These are phyloP conservation scores for Hemiprocne comata DNA, from an alignment of 2,113 vertebrate species.

Conservation along the genomic window DNA sequence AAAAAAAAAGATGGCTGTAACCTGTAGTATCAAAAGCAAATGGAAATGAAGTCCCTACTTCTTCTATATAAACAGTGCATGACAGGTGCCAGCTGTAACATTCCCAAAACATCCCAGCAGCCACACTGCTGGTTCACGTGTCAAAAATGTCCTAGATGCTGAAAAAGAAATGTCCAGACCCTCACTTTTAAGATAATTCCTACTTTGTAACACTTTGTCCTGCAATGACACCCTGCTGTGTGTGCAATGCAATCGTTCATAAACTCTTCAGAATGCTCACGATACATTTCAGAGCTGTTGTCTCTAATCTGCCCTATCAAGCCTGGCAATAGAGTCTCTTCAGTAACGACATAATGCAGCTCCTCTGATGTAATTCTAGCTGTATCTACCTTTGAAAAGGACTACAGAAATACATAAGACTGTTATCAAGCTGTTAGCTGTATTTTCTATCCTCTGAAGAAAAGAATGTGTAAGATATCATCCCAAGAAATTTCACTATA, in stretches of 20 bases:
- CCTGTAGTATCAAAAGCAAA: background rate
- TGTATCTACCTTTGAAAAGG: background rate
- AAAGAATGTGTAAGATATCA: background rate
- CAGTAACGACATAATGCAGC: background rate
- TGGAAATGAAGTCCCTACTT: background rate
- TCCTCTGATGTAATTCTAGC: constrained; percentile 16
- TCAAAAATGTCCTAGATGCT: background rate
- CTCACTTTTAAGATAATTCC: background rate
- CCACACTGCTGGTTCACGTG: background rate
- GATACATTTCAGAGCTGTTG: background rate
- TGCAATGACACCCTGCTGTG: background rate
- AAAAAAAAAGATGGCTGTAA: background rate
- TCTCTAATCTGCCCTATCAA: background rate
- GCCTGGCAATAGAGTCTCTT: background rate
- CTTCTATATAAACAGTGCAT: background rate
- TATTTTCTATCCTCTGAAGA: constrained; percentile 17
- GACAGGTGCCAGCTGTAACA: background rate
- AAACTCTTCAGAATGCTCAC: background rate
- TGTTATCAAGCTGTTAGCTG: constrained; percentile 3
- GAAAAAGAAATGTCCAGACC: background rate
- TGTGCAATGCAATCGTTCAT: background rate
- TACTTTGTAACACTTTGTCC: background rate
- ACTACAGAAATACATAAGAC: background rate
- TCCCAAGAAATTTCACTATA: background rate
- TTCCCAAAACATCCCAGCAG: background rate